A percentile compares a stretch with the other conserved stretches of the same genome.
phyloP scores from a whole-genome alignment of 1,140 invertebrate genomes.

The Forficula auricularia region DNA sequence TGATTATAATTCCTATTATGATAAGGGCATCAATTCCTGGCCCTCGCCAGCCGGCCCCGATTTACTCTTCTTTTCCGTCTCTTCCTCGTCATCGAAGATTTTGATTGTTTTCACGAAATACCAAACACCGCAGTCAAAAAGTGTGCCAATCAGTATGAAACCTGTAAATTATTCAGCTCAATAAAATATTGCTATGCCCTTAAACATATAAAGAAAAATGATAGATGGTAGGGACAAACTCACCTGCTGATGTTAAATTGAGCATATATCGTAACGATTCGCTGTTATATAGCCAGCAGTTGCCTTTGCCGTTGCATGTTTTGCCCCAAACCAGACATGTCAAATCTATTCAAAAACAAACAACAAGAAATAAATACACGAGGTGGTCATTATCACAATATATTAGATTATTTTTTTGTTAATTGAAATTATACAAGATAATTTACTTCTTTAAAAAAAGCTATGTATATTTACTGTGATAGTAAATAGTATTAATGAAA shows the following conservation, averaged over 20 bases:
- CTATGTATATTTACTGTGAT: too few relatives aligned
- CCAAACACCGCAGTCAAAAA: constrained; percentile 48
- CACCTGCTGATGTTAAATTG: constrained; percentile 46
- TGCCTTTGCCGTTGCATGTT: constrained; percentile 49
- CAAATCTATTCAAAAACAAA: constrained; percentile 30
- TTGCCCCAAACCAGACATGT: constrained; percentile 56
- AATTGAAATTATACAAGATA: too few relatives aligned
- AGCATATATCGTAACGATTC: constrained; percentile 40
- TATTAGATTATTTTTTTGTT: too few relatives aligned
- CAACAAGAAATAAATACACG: neutral
- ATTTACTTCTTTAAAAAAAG: too few relatives aligned
- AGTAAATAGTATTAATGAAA: too few relatives aligned
- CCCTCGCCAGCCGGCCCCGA: too few relatives aligned
- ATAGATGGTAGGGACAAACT: constrained; percentile 12
- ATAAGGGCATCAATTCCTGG: too few relatives aligned
- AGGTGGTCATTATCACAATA: too few relatives aligned
- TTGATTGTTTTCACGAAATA: constrained; percentile 48
- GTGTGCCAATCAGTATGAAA: constrained; percentile 41
- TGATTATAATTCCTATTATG: too few relatives aligned
- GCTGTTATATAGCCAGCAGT: constrained; percentile 55
- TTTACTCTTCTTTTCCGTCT: too few relatives aligned
- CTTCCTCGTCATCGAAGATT: constrained; percentile 47
- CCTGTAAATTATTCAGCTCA: constrained; percentile 20
- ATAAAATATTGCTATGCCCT: neutral
- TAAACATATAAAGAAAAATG: neutral